Evolutionary conservation across 2,888 invertebrate species (phyloP).

Genomic region (Patella caerulea): DNA sequence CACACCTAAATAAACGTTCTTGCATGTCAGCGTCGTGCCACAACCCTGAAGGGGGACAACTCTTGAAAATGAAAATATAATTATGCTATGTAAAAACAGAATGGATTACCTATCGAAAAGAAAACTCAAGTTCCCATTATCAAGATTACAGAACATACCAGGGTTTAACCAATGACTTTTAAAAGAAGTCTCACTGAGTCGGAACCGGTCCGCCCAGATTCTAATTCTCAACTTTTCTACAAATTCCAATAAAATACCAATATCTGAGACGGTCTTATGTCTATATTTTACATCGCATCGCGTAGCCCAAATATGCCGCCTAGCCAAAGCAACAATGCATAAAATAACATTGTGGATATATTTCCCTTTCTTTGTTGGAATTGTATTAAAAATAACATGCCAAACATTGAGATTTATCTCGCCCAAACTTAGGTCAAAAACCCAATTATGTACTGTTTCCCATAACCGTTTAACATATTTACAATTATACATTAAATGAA

Average conservation of each 20-base stretch:
- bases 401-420: slow-evolving; percentile 10
- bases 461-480: not conserved
- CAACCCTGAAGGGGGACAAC: too few species aligned
- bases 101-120: too few species aligned
- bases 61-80: too few species aligned
- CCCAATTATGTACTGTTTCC: slow-evolving; percentile 3
- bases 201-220: slow-evolving; percentile 5
- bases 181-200: slow-evolving; percentile 5
- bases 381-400: slow-evolving; percentile 1
- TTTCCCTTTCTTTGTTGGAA: not conserved
- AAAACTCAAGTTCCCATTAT: not conserved
- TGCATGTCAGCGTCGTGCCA: too few species aligned
- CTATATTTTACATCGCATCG: not conserved
- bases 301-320: slow-evolving; percentile 3
- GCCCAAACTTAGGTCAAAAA: slow-evolving; percentile 5
- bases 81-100: too few species aligned
- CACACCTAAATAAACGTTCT: too few species aligned
- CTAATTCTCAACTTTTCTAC: slow-evolving; percentile 1
- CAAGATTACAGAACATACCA: slow-evolving; percentile 5
- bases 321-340: slow-evolving; percentile 4
- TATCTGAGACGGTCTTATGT: not conserved
- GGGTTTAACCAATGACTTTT: slow-evolving; percentile 9
- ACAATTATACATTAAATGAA: not conserved
- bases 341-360: not conserved
- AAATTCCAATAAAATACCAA: not conserved